A percentile compares a stretch with the other conserved stretches of the same genome.
Evolutionary conservation across 2,113 vertebrate genomes (phyloP).

Genomic region (Choloepus hoffmanni): DNA sequence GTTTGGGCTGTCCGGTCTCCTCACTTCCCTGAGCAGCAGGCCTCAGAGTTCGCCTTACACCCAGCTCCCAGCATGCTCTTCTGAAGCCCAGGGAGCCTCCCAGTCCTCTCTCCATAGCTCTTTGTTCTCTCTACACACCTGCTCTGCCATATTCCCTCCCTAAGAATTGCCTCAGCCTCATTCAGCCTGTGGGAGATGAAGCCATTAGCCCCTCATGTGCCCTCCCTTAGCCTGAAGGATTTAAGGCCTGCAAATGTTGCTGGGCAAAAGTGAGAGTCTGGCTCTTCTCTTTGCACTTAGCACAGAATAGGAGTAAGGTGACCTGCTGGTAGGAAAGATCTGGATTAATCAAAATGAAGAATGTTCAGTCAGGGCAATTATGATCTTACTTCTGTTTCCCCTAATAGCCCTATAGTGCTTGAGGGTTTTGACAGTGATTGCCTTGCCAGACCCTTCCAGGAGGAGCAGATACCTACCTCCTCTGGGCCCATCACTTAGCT

Average conservation of each 20-base stretch:
- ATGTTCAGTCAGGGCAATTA: not conserved
- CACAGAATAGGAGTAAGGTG: not conserved
- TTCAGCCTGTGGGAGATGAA: not conserved
- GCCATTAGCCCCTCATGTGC: not conserved
- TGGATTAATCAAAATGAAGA: not conserved
- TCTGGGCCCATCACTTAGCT: not conserved
- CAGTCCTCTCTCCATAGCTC: not conserved
- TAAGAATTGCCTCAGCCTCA: not conserved
- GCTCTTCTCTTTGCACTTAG: not conserved
- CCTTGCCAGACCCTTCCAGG: not conserved
- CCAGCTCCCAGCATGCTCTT: not conserved
- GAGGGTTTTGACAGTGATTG: not conserved
- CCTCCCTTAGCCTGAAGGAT: not conserved
- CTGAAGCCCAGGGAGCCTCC: not conserved
- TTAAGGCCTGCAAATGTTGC: not conserved
- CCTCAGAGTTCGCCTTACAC: not conserved
- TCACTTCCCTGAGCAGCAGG: not conserved
- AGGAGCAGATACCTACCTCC: not conserved
- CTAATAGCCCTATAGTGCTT: not conserved
- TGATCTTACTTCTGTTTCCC: not conserved
- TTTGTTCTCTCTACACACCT: not conserved
- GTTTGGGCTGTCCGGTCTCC: not conserved
- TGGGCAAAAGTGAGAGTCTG: not conserved
- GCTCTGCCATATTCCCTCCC: not conserved
- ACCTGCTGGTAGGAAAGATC: not conserved